These are phyloP conservation scores for Myxocyprinus asiaticus DNA, from an alignment of 2,113 vertebrate species.

Conservation along the genomic window DNA sequence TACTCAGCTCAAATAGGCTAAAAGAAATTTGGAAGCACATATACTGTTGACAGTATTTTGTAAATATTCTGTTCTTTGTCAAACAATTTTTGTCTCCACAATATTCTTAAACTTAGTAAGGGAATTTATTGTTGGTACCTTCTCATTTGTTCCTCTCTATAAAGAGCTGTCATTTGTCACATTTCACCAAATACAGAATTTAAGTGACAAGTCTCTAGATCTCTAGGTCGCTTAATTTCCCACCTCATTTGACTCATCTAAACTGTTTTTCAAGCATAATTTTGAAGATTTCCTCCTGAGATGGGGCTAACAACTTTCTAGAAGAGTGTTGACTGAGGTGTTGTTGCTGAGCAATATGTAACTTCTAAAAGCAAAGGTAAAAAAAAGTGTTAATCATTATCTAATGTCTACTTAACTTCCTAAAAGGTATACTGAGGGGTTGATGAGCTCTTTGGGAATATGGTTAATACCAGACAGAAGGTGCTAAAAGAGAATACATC, in stretches of 20 bases:
- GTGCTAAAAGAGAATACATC: not conserved
- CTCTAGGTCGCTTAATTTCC: too few species aligned
- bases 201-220: too few species aligned
- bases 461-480: not conserved
- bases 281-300: not conserved
- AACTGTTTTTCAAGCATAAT: not conserved
- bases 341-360: constrained; percentile 8
- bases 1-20: too few species aligned
- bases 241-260: not conserved
- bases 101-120: too few species aligned
- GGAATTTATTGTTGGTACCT: too few species aligned
- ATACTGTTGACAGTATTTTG: too few species aligned
- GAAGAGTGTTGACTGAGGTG: not conserved
- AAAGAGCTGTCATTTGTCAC: too few species aligned
- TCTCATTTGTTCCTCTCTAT: too few species aligned
- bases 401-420: not conserved
- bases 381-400: constrained; percentile 2
- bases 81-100: too few species aligned
- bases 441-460: not conserved
- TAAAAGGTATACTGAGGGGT: constrained; percentile 6
- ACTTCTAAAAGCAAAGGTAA: constrained; percentile 11
- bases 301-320: not conserved
- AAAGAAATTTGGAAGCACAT: too few species aligned
- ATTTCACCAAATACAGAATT: too few species aligned
- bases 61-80: too few species aligned